phyloP scores from a whole-genome alignment of 2,797 vertebrate genomes.

The Sebastolobus alascanus region DNA sequence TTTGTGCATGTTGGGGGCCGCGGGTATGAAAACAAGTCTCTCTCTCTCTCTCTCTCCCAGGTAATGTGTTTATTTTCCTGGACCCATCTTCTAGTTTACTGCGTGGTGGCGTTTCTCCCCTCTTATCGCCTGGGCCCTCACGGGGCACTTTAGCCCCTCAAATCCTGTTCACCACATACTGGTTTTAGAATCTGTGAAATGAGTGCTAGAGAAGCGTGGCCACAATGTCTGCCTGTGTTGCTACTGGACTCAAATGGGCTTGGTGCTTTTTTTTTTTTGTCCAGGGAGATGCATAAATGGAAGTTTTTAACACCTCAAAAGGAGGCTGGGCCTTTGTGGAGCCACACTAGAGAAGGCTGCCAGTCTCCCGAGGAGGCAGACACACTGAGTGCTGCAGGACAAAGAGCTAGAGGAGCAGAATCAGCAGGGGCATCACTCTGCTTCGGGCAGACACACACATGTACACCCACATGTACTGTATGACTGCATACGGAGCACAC shows the following conservation, averaged over 20 bases:
- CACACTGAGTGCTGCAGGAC: slow-evolving; percentile 88
- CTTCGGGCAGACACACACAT: slow-evolving; percentile 62
- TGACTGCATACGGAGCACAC: slow-evolving; percentile 26
- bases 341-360: slow-evolving; percentile 86
- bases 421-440: slow-evolving; percentile 85
- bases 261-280: slow-evolving; percentile 82
- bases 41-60: slow-evolving; percentile 73
- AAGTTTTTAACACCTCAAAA: slow-evolving; percentile 92
- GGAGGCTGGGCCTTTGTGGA: slow-evolving; percentile 88
- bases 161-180: slow-evolving; percentile 91
- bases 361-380: slow-evolving; percentile 87
- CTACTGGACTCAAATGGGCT: slow-evolving; percentile 87
- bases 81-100: slow-evolving; percentile 86
- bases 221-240: slow-evolving; percentile 89
- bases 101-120: slow-evolving; percentile 80
- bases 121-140: slow-evolving; percentile 88
- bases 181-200: slow-evolving; percentile 91
- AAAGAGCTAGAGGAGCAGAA: slow-evolving; percentile 85
- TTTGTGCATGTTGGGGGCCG: slow-evolving; percentile 58
- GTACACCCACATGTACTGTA: slow-evolving; percentile 46
- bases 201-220: slow-evolving; percentile 87
- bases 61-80: slow-evolving; percentile 87
- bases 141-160: slow-evolving; percentile 88
- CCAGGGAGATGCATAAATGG: slow-evolving; percentile 90
- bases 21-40: slow-evolving; percentile 80